A percentile compares a stretch with the other conserved stretches of the same genome.
Evolutionary conservation across 1,140 invertebrate species (phyloP).

Genomic region (Aethina tumida): DNA sequence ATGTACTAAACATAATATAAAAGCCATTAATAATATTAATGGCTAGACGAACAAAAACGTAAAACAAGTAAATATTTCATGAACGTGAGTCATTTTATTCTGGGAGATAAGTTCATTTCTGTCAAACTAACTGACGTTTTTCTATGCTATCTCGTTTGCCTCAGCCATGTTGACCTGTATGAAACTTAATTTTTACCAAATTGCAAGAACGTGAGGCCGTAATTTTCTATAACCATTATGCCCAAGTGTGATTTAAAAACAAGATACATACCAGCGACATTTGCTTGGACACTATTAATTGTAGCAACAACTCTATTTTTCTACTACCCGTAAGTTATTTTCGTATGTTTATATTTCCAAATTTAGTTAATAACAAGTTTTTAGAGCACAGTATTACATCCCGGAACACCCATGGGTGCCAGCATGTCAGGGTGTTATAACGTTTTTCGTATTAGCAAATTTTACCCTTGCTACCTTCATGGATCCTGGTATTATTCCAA

Average conservation of each 20-base stretch:
- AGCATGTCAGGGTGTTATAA: slow-evolving; percentile 85
- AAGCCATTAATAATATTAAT: too few species aligned
- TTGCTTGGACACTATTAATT: slow-evolving; percentile 90
- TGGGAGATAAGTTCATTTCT: too few species aligned
- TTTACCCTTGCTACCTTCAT: slow-evolving; percentile 98
- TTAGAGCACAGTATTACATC: slow-evolving; percentile 79
- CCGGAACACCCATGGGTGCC: slow-evolving; percentile 78
- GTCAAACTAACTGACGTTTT: too few species aligned
- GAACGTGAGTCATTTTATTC: too few species aligned
- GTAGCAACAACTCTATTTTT: slow-evolving; percentile 89
- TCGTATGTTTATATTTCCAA: slow-evolving; percentile 19
- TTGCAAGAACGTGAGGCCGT: slow-evolving; percentile 23
- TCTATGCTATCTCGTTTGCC: slow-evolving; percentile 39
- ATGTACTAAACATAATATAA: too few species aligned
- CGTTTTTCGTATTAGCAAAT: slow-evolving; percentile 95
- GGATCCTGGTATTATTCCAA: slow-evolving; percentile 98
- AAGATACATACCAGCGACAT: slow-evolving; percentile 89
- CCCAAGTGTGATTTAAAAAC: slow-evolving; percentile 88
- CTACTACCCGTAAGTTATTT: slow-evolving; percentile 85
- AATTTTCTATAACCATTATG: slow-evolving; percentile 52
- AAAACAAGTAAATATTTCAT: too few species aligned
- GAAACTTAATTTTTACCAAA: slow-evolving; percentile 46
- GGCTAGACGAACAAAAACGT: too few species aligned
- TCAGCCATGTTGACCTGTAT: slow-evolving; percentile 56
- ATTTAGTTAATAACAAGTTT: slow-evolving; percentile 34